phyloP scores from a whole-genome alignment of 2,113 vertebrate species.

The Callipepla californica region DNA sequence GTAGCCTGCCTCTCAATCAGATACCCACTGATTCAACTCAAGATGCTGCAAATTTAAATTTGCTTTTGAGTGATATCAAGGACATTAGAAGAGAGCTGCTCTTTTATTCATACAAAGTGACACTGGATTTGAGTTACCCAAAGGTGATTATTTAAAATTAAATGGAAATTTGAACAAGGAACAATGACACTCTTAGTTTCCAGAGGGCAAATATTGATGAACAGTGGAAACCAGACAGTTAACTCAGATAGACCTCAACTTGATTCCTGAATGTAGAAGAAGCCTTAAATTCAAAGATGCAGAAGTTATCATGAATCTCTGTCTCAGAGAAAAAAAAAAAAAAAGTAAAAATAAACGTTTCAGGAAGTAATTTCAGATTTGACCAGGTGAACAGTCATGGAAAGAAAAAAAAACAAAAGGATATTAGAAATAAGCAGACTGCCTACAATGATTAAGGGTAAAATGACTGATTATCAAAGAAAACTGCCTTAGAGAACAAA shows the following conservation, averaged over 20 bases:
- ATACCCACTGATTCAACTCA: not conserved
- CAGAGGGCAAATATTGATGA: not conserved
- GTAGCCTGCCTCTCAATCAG: not conserved
- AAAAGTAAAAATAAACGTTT: not conserved
- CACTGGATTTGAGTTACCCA: not conserved
- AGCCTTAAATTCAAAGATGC: not conserved
- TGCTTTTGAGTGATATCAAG: not conserved
- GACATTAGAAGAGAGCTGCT: not conserved
- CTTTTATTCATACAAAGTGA: not conserved
- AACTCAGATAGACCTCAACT: not conserved
- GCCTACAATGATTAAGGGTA: not conserved
- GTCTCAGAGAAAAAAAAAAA: not conserved
- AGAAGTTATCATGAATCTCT: slow-evolving; percentile 5
- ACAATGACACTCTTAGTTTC: not conserved
- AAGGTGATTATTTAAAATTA: not conserved
- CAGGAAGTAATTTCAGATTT: slow-evolving; percentile 22
- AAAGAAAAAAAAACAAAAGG: not conserved
- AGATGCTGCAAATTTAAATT: not conserved
- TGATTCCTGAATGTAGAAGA: not conserved
- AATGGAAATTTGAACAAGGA: not conserved
- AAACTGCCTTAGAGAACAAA: slow-evolving; percentile 29
- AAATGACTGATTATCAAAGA: slow-evolving; percentile 56
- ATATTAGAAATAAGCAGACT: slow-evolving; percentile 52
- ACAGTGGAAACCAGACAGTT: not conserved
- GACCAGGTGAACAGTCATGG: not conserved